Conservation (phyloP, 2,888 invertebrate species). For the Dione juno region DNA sequence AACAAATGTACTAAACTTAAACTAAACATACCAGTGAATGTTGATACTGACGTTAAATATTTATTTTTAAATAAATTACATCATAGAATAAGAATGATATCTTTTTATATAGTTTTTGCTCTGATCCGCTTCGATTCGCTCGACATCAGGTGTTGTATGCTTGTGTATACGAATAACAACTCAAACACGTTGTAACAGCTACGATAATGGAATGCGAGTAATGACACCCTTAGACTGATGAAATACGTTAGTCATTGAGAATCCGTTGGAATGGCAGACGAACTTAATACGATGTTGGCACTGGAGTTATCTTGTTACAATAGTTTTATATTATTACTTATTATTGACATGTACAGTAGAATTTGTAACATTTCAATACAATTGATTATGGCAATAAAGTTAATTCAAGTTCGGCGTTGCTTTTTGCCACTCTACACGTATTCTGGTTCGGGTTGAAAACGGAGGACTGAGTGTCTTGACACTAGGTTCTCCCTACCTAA, state of each 20-base stretch:
- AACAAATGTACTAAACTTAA: no score
- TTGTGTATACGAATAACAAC: slow-evolving; percentile 21
- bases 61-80: slow-evolving; percentile 19
- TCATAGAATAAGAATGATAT: slow-evolving; percentile 9
- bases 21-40: not conserved
- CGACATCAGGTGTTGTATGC: slow-evolving; percentile 36
- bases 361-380: not conserved
- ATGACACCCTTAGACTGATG: slow-evolving; percentile 29
- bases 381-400: no score
- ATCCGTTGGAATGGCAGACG: slow-evolving; percentile 31
- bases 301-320: slow-evolving; percentile 9
- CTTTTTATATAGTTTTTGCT: slow-evolving; percentile 32
- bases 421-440: no score
- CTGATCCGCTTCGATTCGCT: slow-evolving; percentile 44
- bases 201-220: slow-evolving; percentile 13
- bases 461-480: no score
- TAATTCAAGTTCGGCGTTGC: no score
- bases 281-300: slow-evolving; percentile 24
- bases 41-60: not conserved
- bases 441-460: no score
- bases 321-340: not conserved
- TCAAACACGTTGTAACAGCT: not conserved
- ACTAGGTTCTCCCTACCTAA: no score
- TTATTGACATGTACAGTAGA: not conserved
- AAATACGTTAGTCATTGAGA: slow-evolving; percentile 28